Evolutionary conservation across 2,113 vertebrate species (phyloP).

Genomic region (Callaeas wilsoni): DNA sequence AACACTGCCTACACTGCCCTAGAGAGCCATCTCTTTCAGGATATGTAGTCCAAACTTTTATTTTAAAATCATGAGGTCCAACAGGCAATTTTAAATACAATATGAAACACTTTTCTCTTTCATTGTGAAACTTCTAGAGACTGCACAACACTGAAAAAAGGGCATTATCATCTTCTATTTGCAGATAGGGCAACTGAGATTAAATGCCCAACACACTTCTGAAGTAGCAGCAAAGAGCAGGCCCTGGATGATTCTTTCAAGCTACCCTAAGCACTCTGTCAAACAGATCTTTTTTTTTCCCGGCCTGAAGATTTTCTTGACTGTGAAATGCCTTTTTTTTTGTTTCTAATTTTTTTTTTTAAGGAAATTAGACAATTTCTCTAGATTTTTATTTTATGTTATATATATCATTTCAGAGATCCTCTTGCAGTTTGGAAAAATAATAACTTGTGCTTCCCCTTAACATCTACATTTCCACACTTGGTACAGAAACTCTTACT

Average conservation of each 20-base stretch:
- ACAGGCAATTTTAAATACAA: not conserved
- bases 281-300: not conserved
- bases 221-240: not conserved
- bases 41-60: not conserved
- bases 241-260: not conserved
- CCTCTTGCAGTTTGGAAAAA: not conserved
- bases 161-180: not conserved
- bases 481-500: not conserved
- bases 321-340: not conserved
- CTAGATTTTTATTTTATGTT: not conserved
- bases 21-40: not conserved
- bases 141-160: not conserved
- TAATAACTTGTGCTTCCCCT: not conserved
- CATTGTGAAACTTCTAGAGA: not conserved
- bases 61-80: not conserved
- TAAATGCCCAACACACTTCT: not conserved
- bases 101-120: not conserved
- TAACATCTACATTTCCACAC: not conserved
- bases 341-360: not conserved
- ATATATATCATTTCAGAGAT: not conserved
- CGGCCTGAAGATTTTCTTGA: not conserved
- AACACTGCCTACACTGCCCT: not conserved
- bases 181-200: not conserved
- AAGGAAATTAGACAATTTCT: not conserved
- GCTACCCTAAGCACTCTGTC: not conserved